Base-by-base conservation (phyloP, 2,888 invertebrate species). In the Stratiomys singularior region DNA sequence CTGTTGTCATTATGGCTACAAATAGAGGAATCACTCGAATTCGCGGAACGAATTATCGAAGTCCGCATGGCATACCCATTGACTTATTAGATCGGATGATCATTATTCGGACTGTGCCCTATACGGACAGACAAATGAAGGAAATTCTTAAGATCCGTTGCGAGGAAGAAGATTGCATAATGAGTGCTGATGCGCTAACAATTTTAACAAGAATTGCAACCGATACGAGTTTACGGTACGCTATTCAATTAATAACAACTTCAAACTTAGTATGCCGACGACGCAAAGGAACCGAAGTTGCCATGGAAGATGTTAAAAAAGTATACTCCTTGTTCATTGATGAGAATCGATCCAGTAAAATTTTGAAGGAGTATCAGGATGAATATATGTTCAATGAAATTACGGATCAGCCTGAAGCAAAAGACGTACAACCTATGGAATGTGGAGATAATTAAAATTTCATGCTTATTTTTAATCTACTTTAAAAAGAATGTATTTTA, bases 1-100 rank as follows among this genome's bases (percentile, higher is more conserved):
- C 99, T 0, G 93, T 99, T 0, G 95, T 99, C 0, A 97, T 99
- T 58, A 98, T 99, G 97, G 99, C 99, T 0, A 99, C 99, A 18
- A 99, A 99, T 89, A 91, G 99, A 44, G 94, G 94, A 1, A 97
- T 98, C 78, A 98, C 98, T 0, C 92, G 94, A 80, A 99, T 99
- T 83, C 90, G 99, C 74, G 99, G 99, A 27, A 98, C 98, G 21
- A 93, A 93, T 84, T 96, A 98, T 88, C 91, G 91, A 81, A 96
- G 97, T 79, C 98, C 99, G 0, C 99, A 99, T 86, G 99, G 99
- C 13, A 96, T 99, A 76, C 99, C 99, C 0, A 91, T 98, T 76
- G 99, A 99, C 89, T 89, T 99, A 80, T 89, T 99, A 3, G 99
- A 99, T 88, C 90, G 98, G 30, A 94, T 96, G 91, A 95, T 98